A percentile compares a stretch with the other conserved stretches of the same genome.
phyloP scores from a whole-genome alignment of 2,888 invertebrate genomes.

The Rhimphoctona megacephalus region DNA sequence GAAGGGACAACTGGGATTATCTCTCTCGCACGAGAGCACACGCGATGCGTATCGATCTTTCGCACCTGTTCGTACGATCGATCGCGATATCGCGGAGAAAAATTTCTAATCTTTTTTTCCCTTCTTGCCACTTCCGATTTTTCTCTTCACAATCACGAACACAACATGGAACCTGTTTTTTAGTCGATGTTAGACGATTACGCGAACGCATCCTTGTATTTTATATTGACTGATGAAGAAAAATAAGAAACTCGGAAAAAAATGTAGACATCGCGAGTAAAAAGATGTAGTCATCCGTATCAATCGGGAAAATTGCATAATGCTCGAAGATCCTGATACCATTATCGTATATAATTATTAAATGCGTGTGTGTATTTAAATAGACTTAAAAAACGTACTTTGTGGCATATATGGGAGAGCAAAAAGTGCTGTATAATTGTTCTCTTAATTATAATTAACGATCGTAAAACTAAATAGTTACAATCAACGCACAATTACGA shows the following conservation, averaged over 20 bases:
- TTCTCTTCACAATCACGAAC: conserved; percentile 56
- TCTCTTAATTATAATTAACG: conserved; percentile 59
- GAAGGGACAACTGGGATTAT: conserved; percentile 63
- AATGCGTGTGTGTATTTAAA: neutral
- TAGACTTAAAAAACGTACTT: neutral
- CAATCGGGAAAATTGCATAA: conserved; percentile 74
- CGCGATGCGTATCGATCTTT: conserved; percentile 66
- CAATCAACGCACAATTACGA: conserved; percentile 43
- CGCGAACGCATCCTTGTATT: neutral
- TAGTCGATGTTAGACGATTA: conserved; percentile 35
- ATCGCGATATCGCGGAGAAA: conserved; percentile 70
- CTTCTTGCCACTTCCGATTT: conserved; percentile 53
- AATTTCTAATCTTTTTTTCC: conserved; percentile 40
- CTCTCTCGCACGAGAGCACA: conserved; percentile 42
- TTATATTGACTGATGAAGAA: conserved; percentile 7
- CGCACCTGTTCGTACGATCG: conserved; percentile 70
- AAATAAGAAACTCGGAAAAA: neutral
- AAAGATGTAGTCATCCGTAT: conserved; percentile 79
- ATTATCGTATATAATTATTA: conserved; percentile 34
- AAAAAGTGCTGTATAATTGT: conserved; percentile 41
- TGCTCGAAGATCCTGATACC: conserved; percentile 45
- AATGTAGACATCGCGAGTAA: neutral
- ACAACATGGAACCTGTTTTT: conserved; percentile 77
- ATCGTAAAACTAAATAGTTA: conserved; percentile 34
- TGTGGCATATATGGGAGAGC: neutral